These are phyloP conservation scores for Procambarus clarkii DNA, from an alignment of 1,140 invertebrate species.

Conservation along the genomic window DNA sequence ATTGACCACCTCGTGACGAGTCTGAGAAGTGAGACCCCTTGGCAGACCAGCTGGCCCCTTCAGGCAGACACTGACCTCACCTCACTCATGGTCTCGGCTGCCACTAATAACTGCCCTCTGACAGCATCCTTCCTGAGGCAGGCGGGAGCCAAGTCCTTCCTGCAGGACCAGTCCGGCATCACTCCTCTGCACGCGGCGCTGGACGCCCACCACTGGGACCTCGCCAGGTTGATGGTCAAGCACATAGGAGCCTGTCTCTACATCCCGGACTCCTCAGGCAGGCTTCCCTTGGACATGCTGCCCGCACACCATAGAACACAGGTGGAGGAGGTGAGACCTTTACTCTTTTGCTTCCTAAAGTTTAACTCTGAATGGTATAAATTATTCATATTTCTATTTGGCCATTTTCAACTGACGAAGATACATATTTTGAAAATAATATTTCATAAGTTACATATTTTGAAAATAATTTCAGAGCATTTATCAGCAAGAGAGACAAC, in stretches of 20 bases:
- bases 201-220: background rate
- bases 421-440: too few species aligned
- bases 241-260: conserved; percentile 32
- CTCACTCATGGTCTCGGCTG: conserved; percentile 10
- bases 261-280: conserved; percentile 19
- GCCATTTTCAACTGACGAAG: too few species aligned
- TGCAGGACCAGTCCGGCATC: background rate
- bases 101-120: conserved; percentile 4
- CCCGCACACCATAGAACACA: background rate
- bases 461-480: too few species aligned
- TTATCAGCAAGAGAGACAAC: too few species aligned
- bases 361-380: too few species aligned
- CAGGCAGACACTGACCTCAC: background rate
- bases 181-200: conserved; percentile 18
- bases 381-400: too few species aligned
- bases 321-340: conserved; percentile 26
- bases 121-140: conserved; percentile 16
- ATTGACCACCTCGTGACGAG: conserved; percentile 19
- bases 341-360: too few species aligned
- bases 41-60: conserved; percentile 20
- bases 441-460: too few species aligned
- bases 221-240: conserved; percentile 6
- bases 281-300: conserved; percentile 1
- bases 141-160: conserved; percentile 1
- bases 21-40: background rate